These are phyloP conservation scores for Tarsius wallacei DNA, from an alignment of 2,797 vertebrate genomes.

Conservation along the genomic window DNA sequence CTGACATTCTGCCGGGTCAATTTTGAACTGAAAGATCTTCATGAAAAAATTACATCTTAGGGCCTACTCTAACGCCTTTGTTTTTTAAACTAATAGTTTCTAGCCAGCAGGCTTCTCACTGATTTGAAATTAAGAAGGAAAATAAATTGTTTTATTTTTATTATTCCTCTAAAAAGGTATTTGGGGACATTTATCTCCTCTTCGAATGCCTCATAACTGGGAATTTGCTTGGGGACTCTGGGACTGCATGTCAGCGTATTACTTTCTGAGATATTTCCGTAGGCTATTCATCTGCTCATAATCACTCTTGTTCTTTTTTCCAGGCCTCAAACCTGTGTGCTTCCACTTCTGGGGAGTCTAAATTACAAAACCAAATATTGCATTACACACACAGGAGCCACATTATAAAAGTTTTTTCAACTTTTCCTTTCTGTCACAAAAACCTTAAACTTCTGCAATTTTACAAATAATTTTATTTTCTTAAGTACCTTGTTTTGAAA, in stretches of 20 bases:
- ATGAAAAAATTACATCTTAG: slow-evolving; percentile 33
- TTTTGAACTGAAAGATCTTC: slow-evolving; percentile 49
- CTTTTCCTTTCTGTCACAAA: slow-evolving; percentile 30
- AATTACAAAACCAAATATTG: slow-evolving; percentile 30
- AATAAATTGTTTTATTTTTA: slow-evolving; percentile 7
- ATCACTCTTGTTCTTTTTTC: slow-evolving; percentile 19
- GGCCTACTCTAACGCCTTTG: slow-evolving; percentile 2
- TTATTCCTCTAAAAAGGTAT: not conserved
- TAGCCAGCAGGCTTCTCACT: not conserved
- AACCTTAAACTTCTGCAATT: slow-evolving; percentile 20
- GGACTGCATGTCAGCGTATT: not conserved
- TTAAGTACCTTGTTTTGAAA: slow-evolving; percentile 15
- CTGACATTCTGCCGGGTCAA: slow-evolving; percentile 64
- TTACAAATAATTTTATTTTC: slow-evolving; percentile 54
- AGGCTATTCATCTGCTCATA: not conserved
- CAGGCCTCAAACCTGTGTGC: not conserved
- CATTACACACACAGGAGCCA: not conserved
- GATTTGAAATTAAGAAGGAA: not conserved
- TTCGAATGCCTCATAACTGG: slow-evolving; percentile 9
- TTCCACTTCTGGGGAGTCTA: slow-evolving; percentile 5
- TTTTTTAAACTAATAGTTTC: slow-evolving; percentile 35
- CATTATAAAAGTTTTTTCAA: not conserved
- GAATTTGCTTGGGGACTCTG: not conserved
- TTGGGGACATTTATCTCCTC: not conserved
- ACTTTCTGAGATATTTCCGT: slow-evolving; percentile 23